Base-by-base conservation (phyloP, 2,797 vertebrate species). In the Halcyon badia region DNA sequence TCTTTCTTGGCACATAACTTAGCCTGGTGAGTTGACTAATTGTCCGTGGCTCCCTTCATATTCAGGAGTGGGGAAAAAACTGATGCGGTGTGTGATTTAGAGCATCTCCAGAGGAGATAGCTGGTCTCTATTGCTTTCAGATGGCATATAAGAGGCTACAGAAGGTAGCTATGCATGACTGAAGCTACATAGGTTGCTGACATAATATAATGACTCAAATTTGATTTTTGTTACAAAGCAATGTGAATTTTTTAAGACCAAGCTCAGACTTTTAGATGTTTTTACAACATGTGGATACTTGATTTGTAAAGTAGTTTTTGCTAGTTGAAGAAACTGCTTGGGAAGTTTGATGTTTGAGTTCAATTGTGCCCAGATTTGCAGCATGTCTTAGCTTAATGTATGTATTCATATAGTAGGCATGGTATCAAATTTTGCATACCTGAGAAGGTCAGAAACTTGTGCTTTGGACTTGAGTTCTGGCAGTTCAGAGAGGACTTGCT, bases 211-310 rank as follows among this genome's bases (percentile, higher is more conserved):
- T 78, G 44, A 64, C 9, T 64, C 54, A 15, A 13, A 42, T 64
- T n/a, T 44, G 10, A 7, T 48, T 75, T 80, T 87, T 44, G 7
- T 75, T 84, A 33, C 33, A 75, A 51, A 87, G 51, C 46, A 79
- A 58, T 8, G 7, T 30, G 11, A 61, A 18, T 66, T 60, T 52
- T 68, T 49, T 20, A 79, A 87, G n/a, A 77, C 5, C 10, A 28
- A 22, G 4, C 11, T 83, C 6, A 9, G 39, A 31, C 6, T 84
- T 35, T 37, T 42, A 44, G 5, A 22, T 12, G 7, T 48, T 71
- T 86, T 54, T 49, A 5, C 73, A 49, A 18, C 0, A 2, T 24
- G 51, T 54, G 0, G 0, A n/a, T 20, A 6, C 30, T 66, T 72
- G 37, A 17, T 57, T 72, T 65, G 9, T 58, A 18, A 65, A 37